These are phyloP conservation scores for Dendronephthya gigantea DNA, from an alignment of 64 coral and sea anemone species.

Conservation along the genomic window DNA sequence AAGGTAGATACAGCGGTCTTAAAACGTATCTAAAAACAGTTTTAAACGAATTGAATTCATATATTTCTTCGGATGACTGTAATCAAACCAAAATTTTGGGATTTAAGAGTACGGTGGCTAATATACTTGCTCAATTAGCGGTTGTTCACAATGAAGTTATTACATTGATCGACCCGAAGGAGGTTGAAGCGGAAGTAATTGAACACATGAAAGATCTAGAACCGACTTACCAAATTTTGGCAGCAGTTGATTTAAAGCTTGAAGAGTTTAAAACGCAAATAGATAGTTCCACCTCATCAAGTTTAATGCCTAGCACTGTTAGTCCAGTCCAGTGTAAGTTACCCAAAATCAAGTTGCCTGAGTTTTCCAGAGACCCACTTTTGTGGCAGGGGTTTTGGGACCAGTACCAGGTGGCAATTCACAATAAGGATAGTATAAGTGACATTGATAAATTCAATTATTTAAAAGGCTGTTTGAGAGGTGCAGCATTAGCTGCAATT, in stretches of 20 bases:
- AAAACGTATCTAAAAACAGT: no score
- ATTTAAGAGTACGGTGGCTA: no score
- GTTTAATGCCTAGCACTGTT: background rate
- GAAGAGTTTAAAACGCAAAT: background rate
- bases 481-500: background rate
- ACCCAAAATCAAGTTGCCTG: background rate
- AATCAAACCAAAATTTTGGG: no score
- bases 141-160: no score
- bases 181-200: conserved; percentile 24
- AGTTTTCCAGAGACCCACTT: background rate
- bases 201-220: no score
- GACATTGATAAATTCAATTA: background rate
- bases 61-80: no score
- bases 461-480: background rate
- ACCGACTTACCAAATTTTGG: no score
- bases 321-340: background rate
- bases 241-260: background rate
- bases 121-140: no score
- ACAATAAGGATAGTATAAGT: background rate
- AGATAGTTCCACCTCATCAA: background rate
- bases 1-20: no score
- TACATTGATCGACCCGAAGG: no score
- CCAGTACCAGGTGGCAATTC: background rate
- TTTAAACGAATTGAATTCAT: no score
- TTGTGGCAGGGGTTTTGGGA: background rate